phyloP scores from a whole-genome alignment of 2,797 vertebrate species.

The Eurystomus glaucurus region DNA sequence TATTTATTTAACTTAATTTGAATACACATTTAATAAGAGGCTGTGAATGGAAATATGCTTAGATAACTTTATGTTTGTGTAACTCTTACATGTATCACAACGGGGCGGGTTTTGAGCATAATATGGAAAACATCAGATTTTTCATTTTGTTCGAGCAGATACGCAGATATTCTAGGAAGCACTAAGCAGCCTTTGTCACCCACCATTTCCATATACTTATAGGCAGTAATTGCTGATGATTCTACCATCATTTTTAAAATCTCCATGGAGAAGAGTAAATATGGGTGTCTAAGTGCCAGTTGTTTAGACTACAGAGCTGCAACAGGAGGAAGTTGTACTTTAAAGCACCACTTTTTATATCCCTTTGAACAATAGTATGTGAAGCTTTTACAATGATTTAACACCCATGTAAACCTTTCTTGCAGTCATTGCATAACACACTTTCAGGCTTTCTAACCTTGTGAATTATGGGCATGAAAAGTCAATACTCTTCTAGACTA shows the following conservation, averaged over 20 bases:
- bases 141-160: background rate
- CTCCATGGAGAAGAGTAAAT: background rate
- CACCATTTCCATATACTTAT: background rate
- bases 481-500: background rate
- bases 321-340: background rate
- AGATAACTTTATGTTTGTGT: background rate
- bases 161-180: background rate
- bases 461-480: conserved; percentile 17
- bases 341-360: background rate
- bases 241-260: background rate
- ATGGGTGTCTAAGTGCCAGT: background rate
- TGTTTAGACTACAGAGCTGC: background rate
- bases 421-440: background rate
- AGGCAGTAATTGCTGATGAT: background rate
- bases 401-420: background rate
- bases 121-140: background rate
- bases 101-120: background rate
- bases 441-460: background rate
- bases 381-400: conserved; percentile 30
- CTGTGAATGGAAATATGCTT: background rate
- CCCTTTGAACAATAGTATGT: background rate
- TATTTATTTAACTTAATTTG: background rate
- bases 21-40: background rate
- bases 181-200: background rate
- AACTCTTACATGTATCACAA: background rate